Conservation (phyloP, 2,888 invertebrate genomes). For the Argyresthia goedartella region DNA sequence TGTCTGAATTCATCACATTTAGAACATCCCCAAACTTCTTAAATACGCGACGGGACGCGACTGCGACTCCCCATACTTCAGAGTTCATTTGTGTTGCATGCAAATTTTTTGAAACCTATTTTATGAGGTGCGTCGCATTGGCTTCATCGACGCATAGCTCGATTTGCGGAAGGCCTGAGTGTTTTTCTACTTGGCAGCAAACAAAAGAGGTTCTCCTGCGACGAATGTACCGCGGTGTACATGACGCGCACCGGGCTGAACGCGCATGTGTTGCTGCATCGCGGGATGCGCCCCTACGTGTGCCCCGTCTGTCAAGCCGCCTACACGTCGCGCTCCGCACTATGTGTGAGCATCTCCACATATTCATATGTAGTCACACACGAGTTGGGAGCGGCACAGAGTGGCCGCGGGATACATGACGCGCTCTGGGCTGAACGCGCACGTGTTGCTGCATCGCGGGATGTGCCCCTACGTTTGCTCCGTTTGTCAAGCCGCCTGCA, state of each 20-base stretch:
- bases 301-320: constrained; percentile 34
- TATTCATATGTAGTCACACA: too few species aligned
- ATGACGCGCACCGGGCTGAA: constrained; percentile 20
- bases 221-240: constrained; percentile 36
- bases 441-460: constrained; percentile 39
- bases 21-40: too few species aligned
- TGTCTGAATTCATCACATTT: too few species aligned
- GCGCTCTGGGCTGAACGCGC: constrained; percentile 23
- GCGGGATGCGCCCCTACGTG: constrained; percentile 36
- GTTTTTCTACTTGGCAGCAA: not conserved
- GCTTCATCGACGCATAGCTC: too few species aligned
- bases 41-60: too few species aligned
- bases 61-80: too few species aligned
- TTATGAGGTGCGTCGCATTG: too few species aligned
- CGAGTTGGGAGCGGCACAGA: too few species aligned
- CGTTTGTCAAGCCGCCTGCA: constrained; percentile 24
- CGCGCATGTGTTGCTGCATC: constrained; percentile 39
- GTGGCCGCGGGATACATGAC: not conserved
- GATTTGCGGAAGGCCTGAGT: too few species aligned
- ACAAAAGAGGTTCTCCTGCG: constrained; percentile 21
- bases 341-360: constrained; percentile 26
- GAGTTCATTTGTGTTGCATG: too few species aligned
- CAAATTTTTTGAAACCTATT: too few species aligned
- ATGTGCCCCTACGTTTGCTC: constrained; percentile 39
- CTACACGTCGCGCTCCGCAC: constrained; percentile 35